Conservation (phyloP, 2,113 vertebrate genomes). For the Xenotilapia caudafasciata region DNA sequence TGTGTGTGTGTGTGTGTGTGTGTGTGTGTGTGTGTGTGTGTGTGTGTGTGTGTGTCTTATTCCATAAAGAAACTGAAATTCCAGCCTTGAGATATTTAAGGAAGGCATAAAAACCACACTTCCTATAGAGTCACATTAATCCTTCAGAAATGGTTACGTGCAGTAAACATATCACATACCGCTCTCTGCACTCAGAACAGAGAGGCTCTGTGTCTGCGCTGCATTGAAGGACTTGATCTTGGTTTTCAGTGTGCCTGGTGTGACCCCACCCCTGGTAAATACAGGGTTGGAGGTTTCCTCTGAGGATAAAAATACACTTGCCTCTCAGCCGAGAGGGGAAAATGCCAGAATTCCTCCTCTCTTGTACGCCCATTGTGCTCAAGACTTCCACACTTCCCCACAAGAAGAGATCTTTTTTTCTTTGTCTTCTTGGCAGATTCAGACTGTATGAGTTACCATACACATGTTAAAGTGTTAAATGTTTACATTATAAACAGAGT, state of each 20-base stretch:
- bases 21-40: background rate
- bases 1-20: background rate
- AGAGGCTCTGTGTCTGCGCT: slow-evolving; percentile 44
- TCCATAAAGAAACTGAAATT: background rate
- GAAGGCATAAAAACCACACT: slow-evolving; percentile 1
- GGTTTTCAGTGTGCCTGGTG: slow-evolving; percentile 47
- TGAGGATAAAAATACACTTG: slow-evolving; percentile 66
- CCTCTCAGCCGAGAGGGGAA: slow-evolving; percentile 28
- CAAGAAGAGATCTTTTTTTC: background rate
- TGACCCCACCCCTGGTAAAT: slow-evolving; percentile 72
- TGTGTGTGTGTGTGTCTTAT: background rate
- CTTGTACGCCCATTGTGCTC: slow-evolving; percentile 14
- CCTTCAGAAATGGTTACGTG: slow-evolving; percentile 35
- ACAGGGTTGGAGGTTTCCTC: slow-evolving; percentile 71
- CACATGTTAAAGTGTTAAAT: background rate
- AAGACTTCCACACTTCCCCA: background rate
- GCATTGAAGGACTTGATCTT: slow-evolving; percentile 33
- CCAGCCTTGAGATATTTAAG: slow-evolving; percentile 6
- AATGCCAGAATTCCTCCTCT: slow-evolving; percentile 15
- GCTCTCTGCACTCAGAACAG: slow-evolving; percentile 23
- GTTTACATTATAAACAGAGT: background rate
- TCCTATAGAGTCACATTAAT: slow-evolving; percentile 33
- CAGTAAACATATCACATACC: slow-evolving; percentile 32
- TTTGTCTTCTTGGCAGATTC: background rate
- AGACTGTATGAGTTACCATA: background rate